Conservation (phyloP, 2,113 vertebrate species). For the Ptyas mucosa region DNA sequence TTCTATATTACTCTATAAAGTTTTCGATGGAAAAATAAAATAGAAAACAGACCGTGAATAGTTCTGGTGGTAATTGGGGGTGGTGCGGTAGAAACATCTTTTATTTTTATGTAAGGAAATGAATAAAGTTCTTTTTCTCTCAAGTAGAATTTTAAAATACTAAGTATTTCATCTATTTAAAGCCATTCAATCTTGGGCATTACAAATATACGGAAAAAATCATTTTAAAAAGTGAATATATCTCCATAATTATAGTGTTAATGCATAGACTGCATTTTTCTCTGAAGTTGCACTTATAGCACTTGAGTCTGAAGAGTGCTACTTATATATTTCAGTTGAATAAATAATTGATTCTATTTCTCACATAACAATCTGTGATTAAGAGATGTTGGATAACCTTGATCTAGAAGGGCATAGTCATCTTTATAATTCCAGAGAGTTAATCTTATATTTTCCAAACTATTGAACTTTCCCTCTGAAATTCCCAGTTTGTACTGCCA, state of each 20-base stretch:
- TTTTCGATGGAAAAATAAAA: not conserved
- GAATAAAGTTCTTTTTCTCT: not conserved
- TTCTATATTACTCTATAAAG: not conserved
- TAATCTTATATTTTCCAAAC: not conserved
- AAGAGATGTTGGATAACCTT: not conserved
- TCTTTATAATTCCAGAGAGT: not conserved
- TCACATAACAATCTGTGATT: not conserved
- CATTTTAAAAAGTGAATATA: not conserved
- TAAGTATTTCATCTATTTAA: not conserved
- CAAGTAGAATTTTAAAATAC: not conserved
- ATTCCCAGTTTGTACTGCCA: not conserved
- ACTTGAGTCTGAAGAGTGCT: not conserved
- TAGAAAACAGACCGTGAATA: not conserved
- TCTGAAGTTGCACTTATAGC: not conserved
- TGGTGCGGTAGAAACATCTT: not conserved
- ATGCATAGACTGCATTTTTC: fast-evolving
- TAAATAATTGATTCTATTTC: not conserved
- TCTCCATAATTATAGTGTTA: not conserved
- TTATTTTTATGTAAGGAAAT: not conserved
- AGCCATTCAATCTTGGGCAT: not conserved
- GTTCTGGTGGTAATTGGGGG: not conserved
- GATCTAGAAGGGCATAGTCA: not conserved
- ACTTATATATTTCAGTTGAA: not conserved
- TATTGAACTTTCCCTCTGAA: not conserved
- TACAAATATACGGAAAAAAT: not conserved